Base-by-base conservation (phyloP, 2,888 invertebrate species). In the Diadromus collaris region DNA sequence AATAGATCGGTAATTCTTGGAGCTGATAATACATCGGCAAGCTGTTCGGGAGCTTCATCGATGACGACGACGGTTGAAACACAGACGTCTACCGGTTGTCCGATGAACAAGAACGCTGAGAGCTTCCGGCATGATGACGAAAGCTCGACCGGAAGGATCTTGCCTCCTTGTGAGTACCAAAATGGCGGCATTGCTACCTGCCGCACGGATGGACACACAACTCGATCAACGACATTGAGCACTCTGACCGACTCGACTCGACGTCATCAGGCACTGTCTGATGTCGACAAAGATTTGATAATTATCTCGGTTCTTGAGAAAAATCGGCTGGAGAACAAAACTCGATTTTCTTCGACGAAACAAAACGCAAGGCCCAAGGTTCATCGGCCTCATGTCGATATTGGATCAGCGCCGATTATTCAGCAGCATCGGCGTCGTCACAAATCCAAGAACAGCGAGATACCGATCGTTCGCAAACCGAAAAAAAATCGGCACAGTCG, bases 261-360 rank as follows among this genome's bases (percentile, higher is more conserved):
- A 19, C 41, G 61, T 56, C 34, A 9, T 61, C 34, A 6, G 46
- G 48, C 13, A 19, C 29, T 60, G 4, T 48, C 48, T 1, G 24
- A 79, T 10, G 24, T 74, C 1, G 34, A 74, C 1, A 70, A 74
- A 24, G 70, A 74, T 58, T 67, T 70, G 10, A 6, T 71, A 4
- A 63, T 80, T 13, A 78, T 80, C 75, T 78, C 78, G 44, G 16
- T 72, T 10, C 38, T 80, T 60, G 76, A 75, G 38, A 68, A 78
- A 58, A 78, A 70, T 65, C 63, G 46, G 10, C 60, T 29, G 5
- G 21, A 29, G 2, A 51, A 74, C 29, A 70, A 67, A 24, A 75
- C 75, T 5, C 27, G 6, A 27, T 2, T 44, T 27, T 38, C 13
- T 7, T 54, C 34, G 10, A 46, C 34, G 6, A 44, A 70, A 6